phyloP scores from a whole-genome alignment of 2,113 vertebrate species.

The Nerophis lumbriciformis region DNA sequence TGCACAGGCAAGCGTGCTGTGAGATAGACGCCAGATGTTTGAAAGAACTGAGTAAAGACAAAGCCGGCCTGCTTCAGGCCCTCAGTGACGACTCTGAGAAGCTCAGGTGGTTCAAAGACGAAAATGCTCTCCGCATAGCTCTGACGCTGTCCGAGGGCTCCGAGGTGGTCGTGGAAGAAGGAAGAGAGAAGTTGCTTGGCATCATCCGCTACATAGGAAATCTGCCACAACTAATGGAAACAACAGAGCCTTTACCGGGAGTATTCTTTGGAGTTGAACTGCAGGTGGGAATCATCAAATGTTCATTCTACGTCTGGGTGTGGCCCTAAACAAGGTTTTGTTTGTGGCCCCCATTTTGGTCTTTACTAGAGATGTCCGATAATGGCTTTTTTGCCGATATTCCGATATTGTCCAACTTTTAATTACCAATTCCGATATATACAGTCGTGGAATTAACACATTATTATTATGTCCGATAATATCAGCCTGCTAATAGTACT shows the following conservation, averaged over 20 bases:
- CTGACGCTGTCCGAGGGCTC: constrained; percentile 16
- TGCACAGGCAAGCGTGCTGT: rapidly evolving
- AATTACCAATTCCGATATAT: too few species aligned
- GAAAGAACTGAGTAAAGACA: constrained; percentile 23
- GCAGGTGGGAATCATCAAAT: constrained; percentile 63
- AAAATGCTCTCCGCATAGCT: constrained; percentile 45
- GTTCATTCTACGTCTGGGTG: background rate
- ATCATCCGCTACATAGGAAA: constrained; percentile 70
- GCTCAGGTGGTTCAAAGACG: constrained; percentile 57
- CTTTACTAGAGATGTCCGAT: too few species aligned
- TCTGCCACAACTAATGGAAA: rapidly evolving
- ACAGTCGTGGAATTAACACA: too few species aligned
- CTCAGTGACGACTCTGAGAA: constrained; percentile 46
- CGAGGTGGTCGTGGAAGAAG: constrained; percentile 56
- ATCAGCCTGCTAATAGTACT: too few species aligned
- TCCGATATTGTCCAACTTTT: too few species aligned
- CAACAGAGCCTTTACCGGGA: constrained; percentile 15
- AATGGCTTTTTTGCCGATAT: too few species aligned
- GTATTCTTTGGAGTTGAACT: constrained; percentile 77
- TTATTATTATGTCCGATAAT: too few species aligned
- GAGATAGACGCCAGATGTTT: background rate
- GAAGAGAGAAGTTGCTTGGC: constrained; percentile 49
- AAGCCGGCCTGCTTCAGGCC: constrained; percentile 62
- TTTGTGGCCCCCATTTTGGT: too few species aligned
- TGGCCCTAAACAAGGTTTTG: too few species aligned